Evolutionary conservation across 2,888 invertebrate species (phyloP), one percentile per base, ranked within the genome.

Genomic region (Polyploca ridens): DNA sequence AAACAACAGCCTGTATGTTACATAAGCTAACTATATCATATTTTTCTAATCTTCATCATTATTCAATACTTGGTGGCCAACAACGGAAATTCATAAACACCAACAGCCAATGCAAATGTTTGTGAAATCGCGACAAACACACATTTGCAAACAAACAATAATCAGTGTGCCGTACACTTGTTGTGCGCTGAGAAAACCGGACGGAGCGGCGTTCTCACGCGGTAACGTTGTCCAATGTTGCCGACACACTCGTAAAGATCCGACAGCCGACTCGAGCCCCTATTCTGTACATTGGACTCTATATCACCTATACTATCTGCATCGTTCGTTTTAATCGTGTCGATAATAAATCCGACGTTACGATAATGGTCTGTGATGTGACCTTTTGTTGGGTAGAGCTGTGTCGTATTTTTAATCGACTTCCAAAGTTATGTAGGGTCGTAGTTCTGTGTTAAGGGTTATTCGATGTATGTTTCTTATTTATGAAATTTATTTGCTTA

Each of bases 121-220:
- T 75, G 70, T 69, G 70, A 73, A 77, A 83, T 81, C 82, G 81
- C 78, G 70, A 77, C 83, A 82, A 80, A 79, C 78, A 74, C 78
- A 78, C 86, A 88, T 90, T 90, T 86, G 86, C 87, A 90, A 90
- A 90, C 86, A 90, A 79, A 73, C 79, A 69, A 73, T 78, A 84
- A 86, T 85, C 83, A 84, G 77, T 72, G 72, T 77, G 79, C 68
- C 73, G 73, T 79, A 79, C 81, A 82, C 77, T 77, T 79, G 82
- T 77, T 71, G 76, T 81, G 84, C 87, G 84, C 87, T 88, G 90
- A 87, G 91, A 90, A 87, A 86, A 87, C 82, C 77, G 78, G 82
- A 81, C 80, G 68, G 72, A 69, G 64, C 65, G 67, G 73, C 75
- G 83, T 91, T 91, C 91, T 89, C 91, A 91, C 90, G 90, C 74